Evolutionary conservation across 2,888 invertebrate species (phyloP).

Genomic region (Limnephilus auricula): DNA sequence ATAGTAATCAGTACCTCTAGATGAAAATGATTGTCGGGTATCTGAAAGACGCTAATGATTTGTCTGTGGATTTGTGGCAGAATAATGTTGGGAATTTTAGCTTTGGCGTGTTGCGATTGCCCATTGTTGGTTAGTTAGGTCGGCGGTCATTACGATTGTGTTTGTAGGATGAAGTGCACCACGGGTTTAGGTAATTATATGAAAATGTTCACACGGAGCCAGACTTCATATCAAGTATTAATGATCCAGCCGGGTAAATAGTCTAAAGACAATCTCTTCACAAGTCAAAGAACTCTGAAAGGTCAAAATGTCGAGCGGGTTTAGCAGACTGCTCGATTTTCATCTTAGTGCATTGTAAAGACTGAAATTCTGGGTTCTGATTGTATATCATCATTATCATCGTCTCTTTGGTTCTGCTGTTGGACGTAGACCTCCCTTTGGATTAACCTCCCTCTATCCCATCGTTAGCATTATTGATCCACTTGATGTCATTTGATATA

Average conservation of each 20-base stretch:
- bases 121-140: slow-evolving; percentile 21
- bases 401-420: neutral
- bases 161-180: slow-evolving; percentile 16
- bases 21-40: neutral
- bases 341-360: no score
- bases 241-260: neutral
- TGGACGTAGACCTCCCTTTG: no score
- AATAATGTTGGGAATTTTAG: slow-evolving; percentile 24
- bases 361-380: neutral
- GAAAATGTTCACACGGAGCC: slow-evolving; percentile 29
- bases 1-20: neutral
- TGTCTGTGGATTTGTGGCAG: neutral
- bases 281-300: slow-evolving; percentile 5
- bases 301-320: neutral
- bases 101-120: slow-evolving; percentile 4
- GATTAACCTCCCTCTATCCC: no score
- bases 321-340: neutral
- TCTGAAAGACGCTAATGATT: neutral
- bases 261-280: slow-evolving; percentile 4
- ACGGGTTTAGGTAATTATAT: neutral
- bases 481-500: no score
- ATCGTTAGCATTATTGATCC: no score
- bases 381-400: no score
- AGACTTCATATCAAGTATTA: slow-evolving; percentile 2
- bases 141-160: slow-evolving; percentile 27